Base-by-base conservation (phyloP, 2,797 vertebrate genomes). In the Sibirionetta formosa region DNA sequence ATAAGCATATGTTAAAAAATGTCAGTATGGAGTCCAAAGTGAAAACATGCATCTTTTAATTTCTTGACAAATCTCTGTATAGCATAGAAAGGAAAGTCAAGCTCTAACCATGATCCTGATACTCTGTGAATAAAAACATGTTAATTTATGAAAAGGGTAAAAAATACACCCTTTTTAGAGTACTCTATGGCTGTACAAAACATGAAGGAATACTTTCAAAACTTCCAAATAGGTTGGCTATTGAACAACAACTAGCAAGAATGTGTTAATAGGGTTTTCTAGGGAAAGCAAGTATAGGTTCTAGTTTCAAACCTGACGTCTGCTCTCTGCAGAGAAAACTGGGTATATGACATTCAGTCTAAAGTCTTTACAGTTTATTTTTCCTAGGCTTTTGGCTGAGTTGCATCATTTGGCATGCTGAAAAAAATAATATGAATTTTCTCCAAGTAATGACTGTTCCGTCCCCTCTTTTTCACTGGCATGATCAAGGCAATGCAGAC, bases 1-100 rank as follows among this genome's bases (percentile, higher is more conserved):
- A 80, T 75, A 94, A 96, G 57, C 94, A 96, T 96, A 95, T 95
- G 95, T 75, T 95, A 50, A 92, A 93, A 95, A 85, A 77, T 75
- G 84, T 85, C 92, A 92, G 35, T 81, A 61, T 78, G 71, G 48
- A 80, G 64, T 82, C 88, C 92, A 93, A 90, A 83, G 40, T 72
- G 82, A 94, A 94, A 93, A 95, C 83, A 94, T 46, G 69, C 71
- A 33, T n/a, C 64, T 87, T 50, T 48, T 86, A 70, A 87, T 91
- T 90, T 92, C 60, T 66, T 80, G 36, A 94, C 64, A 93, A 82
- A 94, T 93, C 22, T 63, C 81, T 86, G 36, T n/a, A 60, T 8
- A 31, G 27, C 35, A 87, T 9, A 53, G 69, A 92, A 84, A 85
- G 40, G 63, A 46, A 95, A 85, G 53, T 71, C 53, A 70, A 56